phyloP scores from a whole-genome alignment of 2,797 vertebrate species.

The Typhlichthys subterraneus region DNA sequence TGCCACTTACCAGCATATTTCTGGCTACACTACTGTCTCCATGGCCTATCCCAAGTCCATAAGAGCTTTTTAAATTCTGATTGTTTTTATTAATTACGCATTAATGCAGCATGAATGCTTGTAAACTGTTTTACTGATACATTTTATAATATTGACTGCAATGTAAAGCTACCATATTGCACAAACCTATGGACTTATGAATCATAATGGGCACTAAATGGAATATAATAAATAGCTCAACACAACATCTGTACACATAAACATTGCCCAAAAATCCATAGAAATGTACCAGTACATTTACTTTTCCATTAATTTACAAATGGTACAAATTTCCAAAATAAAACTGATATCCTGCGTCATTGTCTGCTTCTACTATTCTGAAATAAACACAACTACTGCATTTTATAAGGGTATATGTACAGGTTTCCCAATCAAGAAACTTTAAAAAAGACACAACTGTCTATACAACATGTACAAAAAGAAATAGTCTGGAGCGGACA shows the following conservation, averaged over 20 bases:
- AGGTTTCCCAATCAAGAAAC: conserved; percentile 93
- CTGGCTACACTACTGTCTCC: no score
- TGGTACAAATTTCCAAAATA: conserved; percentile 82
- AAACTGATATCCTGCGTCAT: conserved; percentile 66
- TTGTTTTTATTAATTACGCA: conserved; percentile 3
- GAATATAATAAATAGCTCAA: conserved; percentile 99
- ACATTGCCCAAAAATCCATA: conserved; percentile 91
- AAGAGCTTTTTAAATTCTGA: neutral
- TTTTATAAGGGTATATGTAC: conserved; percentile 91
- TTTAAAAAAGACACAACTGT: conserved; percentile 97
- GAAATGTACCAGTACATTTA: conserved; percentile 97
- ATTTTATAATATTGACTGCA: conserved; percentile 93
- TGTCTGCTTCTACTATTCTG: conserved; percentile 63
- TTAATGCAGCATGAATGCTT: conserved; percentile 70
- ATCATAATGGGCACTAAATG: conserved; percentile 90
- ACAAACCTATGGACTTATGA: conserved; percentile 89
- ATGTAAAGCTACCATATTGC: conserved; percentile 95
- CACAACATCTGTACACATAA: conserved; percentile 97
- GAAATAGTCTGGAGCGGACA: conserved; percentile 82
- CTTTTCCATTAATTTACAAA: conserved; percentile 81
- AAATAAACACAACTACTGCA: conserved; percentile 91
- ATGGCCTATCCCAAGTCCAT: neutral
- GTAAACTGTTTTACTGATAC: conserved; percentile 99
- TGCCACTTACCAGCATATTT: no score
- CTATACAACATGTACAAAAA: conserved; percentile 99